Base-by-base conservation (phyloP, 1,140 invertebrate genomes). In the Sogatella furcifera region DNA sequence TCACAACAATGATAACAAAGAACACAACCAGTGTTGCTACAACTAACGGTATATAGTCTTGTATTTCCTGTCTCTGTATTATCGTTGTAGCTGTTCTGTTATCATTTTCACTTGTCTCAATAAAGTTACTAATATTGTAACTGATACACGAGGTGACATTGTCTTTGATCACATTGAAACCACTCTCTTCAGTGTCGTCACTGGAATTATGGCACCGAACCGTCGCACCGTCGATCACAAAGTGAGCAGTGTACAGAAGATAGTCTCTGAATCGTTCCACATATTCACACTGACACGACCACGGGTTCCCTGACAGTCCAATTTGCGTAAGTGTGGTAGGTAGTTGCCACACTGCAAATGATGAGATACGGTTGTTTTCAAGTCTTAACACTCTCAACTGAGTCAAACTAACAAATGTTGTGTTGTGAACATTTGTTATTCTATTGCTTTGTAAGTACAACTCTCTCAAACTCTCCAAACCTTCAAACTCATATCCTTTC, bases 271-370 rank as follows among this genome's bases (percentile, higher is more conserved):
- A 83, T 69, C 83, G 80, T 68, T 86, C 83, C 9, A 87, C 81
- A 69, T 89, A 92, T 64, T 88, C 84, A 75, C 92, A 95, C 59
- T 90, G 84, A 72, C 92, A 95, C 28, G 84, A 85, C 90, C 90
- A 95, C 3, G 88, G 88, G 72, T 95, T 95, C 5, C 78, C 80
- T 0, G 86, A 80, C 31, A 95, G 71, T 0, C 80, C 83, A 57
- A 92, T 71, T 67, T 85, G 81, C 22, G 76, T 81, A 44, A 94
- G 76, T 6, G 80, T 76, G 57, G 81, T 77, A 0, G 78, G 73
- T 65, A 91, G 73, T 65, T 85, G 80, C 89, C 89, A 93, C 9
- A 92, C 80, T 21, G 85, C 78, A 65, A 90, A 84, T 8, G 78
- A 81, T 15, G 78, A 80, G 28, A 95, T 77, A 55, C 80, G 77